phyloP scores from a whole-genome alignment of 2,113 vertebrate genomes.

The Reinhardtius hippoglossoides region DNA sequence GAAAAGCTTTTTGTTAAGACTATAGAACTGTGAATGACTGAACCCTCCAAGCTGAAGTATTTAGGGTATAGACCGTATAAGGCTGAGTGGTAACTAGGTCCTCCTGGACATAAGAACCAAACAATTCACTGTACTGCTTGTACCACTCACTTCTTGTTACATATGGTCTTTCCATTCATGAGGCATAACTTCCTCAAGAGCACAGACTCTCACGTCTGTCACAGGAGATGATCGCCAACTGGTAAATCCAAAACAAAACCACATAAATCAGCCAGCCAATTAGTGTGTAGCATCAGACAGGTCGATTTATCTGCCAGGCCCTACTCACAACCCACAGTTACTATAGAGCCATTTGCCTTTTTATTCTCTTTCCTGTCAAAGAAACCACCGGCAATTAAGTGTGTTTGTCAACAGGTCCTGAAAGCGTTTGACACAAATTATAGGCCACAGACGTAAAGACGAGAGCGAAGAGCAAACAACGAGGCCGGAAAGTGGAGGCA shows the following conservation, averaged over 20 bases:
- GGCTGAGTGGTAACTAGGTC: too few relatives aligned
- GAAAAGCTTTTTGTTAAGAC: not conserved
- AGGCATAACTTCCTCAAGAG: not conserved
- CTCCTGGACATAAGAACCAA: too few relatives aligned
- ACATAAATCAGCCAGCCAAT: not conserved
- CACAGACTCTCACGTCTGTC: not conserved
- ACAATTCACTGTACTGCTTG: too few relatives aligned
- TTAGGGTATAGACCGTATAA: too few relatives aligned
- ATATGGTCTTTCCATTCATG: not conserved
- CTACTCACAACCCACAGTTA: not conserved
- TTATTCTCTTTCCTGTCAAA: conserved; percentile 29
- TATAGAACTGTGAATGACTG: not conserved
- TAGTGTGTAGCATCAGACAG: not conserved
- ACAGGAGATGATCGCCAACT: not conserved
- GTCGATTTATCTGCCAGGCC: not conserved
- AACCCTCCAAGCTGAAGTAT: not conserved
- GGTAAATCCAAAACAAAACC: conserved; percentile 6
- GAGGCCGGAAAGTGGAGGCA: not conserved
- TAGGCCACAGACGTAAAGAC: conserved; percentile 23
- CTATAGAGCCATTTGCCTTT: conserved; percentile 19
- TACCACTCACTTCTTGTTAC: not conserved
- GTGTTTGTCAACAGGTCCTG: conserved; percentile 35
- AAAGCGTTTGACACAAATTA: conserved; percentile 32
- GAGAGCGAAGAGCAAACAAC: not conserved
- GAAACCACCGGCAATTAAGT: conserved; percentile 32